Conservation (phyloP, 1,140 invertebrate species). For the Spodoptera litura region DNA sequence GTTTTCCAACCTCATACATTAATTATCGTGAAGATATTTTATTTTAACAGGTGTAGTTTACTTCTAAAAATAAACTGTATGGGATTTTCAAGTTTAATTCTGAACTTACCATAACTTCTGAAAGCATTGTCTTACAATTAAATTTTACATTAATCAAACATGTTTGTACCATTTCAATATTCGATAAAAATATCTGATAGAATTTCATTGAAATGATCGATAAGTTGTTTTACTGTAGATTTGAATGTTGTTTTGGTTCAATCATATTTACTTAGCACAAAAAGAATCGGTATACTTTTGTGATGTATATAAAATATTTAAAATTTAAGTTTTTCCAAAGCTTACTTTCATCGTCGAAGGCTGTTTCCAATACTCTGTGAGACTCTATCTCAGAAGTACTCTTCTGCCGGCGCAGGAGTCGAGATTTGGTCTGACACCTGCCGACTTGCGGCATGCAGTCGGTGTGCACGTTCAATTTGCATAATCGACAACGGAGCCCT, state of each 20-base stretch:
- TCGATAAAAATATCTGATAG: too few species aligned
- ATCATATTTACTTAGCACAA: too few species aligned
- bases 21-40: too few species aligned
- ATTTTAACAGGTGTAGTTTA: too few species aligned
- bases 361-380: constrained; percentile 86
- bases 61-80: neutral
- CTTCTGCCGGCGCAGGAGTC: constrained; percentile 94
- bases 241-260: too few species aligned
- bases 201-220: too few species aligned
- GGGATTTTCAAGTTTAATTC: neutral
- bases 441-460: constrained; percentile 94
- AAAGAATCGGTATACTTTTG: too few species aligned
- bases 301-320: too few species aligned
- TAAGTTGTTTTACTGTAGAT: too few species aligned
- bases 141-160: constrained; percentile 4
- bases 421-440: constrained; percentile 93
- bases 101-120: constrained; percentile 60
- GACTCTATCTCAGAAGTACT: constrained; percentile 93
- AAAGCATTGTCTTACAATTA: constrained; percentile 44
- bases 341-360: constrained; percentile 91
- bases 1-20: neutral
- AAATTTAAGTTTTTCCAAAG: constrained; percentile 46
- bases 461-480: constrained; percentile 96
- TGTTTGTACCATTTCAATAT: too few species aligned
- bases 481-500: constrained; percentile 95